A percentile compares a stretch with the other conserved stretches of the same genome.
Evolutionary conservation across 2,888 invertebrate species (phyloP).

Genomic region (Unio delphinus): DNA sequence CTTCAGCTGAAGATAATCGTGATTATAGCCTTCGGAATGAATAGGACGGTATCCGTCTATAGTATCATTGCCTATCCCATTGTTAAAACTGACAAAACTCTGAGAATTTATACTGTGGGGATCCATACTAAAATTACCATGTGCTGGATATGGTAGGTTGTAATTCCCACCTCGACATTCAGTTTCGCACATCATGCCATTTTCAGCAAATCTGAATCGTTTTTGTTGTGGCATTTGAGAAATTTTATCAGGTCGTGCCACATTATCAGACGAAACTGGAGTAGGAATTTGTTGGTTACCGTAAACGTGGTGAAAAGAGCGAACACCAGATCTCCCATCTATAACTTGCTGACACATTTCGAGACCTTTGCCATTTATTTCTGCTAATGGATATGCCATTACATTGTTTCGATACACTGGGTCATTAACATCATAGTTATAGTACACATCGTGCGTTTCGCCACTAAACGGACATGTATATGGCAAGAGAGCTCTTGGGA

Average conservation of each 20-base stretch:
- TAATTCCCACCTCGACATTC: constrained; percentile 36
- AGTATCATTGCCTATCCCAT: constrained; percentile 30
- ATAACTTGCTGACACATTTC: too few species aligned
- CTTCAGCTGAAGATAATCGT: constrained; percentile 35
- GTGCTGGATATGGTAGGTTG: constrained; percentile 34
- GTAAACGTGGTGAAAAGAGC: constrained; percentile 23
- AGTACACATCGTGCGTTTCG: too few species aligned
- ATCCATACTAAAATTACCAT: constrained; percentile 40
- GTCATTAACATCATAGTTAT: too few species aligned
- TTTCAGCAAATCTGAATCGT: constrained; percentile 29
- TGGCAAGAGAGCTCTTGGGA: too few species aligned
- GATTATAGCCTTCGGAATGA: constrained; percentile 23
- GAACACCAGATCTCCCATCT: too few species aligned
- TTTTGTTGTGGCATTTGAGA: constrained; percentile 25
- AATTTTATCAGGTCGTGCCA: constrained; percentile 28
- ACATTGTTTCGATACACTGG: too few species aligned
- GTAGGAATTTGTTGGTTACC: constrained; percentile 33
- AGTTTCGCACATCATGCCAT: constrained; percentile 24
- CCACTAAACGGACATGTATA: too few species aligned
- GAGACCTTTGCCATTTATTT: too few species aligned
- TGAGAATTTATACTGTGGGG: constrained; percentile 38
- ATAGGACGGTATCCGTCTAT: constrained; percentile 28
- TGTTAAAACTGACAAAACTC: constrained; percentile 40
- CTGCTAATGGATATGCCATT: too few species aligned
- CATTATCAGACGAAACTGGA: constrained; percentile 32